phyloP scores from a whole-genome alignment of 2,113 vertebrate genomes.

The Pungitius pungitius region DNA sequence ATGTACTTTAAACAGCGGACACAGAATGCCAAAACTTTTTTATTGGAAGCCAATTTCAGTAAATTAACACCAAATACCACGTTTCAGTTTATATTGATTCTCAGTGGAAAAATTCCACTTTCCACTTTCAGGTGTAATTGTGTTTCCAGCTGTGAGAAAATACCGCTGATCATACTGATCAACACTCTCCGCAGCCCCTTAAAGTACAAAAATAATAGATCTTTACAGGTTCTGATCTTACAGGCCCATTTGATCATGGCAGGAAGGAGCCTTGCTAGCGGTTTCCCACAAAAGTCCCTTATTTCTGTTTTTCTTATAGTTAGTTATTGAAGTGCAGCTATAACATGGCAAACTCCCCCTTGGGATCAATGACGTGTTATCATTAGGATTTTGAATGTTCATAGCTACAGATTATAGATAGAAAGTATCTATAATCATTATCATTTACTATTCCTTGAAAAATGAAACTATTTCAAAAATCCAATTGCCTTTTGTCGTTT shows the following conservation, averaged over 20 bases:
- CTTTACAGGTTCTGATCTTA: background rate
- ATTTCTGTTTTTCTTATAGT: background rate
- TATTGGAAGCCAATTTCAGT: conserved; percentile 11
- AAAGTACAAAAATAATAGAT: background rate
- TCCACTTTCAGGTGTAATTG: background rate
- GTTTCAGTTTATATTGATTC: conserved; percentile 12
- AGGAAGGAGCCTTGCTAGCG: background rate
- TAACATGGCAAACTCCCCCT: too few relatives aligned
- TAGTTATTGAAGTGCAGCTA: background rate
- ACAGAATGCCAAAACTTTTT: conserved; percentile 22
- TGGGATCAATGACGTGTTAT: too few relatives aligned
- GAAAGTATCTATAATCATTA: background rate
- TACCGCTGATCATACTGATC: background rate
- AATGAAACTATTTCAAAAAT: background rate
- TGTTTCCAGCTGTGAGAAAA: background rate
- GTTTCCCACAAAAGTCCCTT: background rate
- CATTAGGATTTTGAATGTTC: too few relatives aligned
- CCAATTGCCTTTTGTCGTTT: background rate
- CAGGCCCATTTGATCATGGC: background rate
- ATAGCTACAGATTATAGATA: background rate
- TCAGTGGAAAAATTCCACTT: background rate
- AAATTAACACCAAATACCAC: conserved; percentile 36
- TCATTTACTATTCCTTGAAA: background rate
- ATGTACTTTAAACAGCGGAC: conserved; percentile 13
- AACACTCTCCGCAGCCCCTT: background rate